Percentiles rank a stretch among this genome's conserved stretches.
These are phyloP conservation scores for Aphis craccivora DNA, from an alignment of 1,140 invertebrate genomes.

Conservation along the genomic window DNA sequence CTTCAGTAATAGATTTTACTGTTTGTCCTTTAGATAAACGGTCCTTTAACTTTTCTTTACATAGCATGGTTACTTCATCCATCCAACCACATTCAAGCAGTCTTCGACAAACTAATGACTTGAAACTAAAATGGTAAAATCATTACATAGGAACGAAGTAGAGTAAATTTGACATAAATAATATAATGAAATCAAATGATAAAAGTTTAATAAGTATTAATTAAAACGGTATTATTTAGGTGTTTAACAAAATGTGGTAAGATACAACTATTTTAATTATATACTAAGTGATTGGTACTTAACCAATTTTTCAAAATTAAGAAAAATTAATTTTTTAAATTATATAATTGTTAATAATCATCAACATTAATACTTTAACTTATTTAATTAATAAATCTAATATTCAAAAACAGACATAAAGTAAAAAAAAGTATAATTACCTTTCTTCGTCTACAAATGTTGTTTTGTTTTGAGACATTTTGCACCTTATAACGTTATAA, in stretches of 20 bases:
- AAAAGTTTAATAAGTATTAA: too few species aligned
- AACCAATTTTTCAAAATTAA: too few species aligned
- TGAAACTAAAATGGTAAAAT: not conserved
- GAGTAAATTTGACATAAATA: too few species aligned
- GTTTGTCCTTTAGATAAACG: conserved; percentile 44
- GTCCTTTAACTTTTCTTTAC: conserved; percentile 42
- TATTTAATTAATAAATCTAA: not conserved
- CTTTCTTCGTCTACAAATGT: not conserved
- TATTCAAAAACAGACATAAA: not conserved
- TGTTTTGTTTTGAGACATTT: not conserved
- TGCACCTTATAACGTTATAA: not conserved
- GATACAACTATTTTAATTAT: too few species aligned
- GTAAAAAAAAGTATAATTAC: not conserved
- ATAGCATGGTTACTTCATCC: conserved; percentile 44
- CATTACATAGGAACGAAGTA: too few species aligned
- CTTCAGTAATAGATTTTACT: conserved; percentile 24
- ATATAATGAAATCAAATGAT: too few species aligned
- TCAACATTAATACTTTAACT: not conserved
- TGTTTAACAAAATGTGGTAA: too few species aligned
- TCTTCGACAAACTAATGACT: conserved; percentile 54
- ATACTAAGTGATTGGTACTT: too few species aligned
- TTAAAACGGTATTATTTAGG: too few species aligned
- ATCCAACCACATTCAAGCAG: conserved; percentile 47
- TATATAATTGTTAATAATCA: not conserved
- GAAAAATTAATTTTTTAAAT: not conserved